phyloP scores from a whole-genome alignment of 2,888 invertebrate genomes.

The Nasonia oneida region DNA sequence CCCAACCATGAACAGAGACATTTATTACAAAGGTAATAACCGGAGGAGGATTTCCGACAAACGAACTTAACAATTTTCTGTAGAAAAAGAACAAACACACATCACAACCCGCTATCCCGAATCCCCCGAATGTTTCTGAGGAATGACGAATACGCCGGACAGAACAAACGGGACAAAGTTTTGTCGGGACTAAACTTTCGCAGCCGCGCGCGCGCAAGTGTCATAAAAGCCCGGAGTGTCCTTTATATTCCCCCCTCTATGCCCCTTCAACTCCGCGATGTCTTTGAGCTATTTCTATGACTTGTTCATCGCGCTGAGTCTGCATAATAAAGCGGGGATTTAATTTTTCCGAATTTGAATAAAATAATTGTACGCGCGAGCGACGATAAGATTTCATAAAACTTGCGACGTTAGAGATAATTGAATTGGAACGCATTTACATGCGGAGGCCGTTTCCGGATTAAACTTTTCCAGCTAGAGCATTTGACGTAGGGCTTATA shows the following conservation, averaged over 20 bases:
- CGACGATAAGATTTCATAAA: neutral
- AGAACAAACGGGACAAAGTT: neutral
- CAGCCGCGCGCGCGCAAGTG: neutral
- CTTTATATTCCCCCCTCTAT: neutral
- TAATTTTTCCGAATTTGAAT: slow-evolving; percentile 9
- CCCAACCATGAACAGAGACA: slow-evolving; percentile 95
- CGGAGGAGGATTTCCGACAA: neutral
- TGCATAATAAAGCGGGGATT: neutral
- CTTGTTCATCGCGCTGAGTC: neutral
- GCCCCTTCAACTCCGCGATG: neutral
- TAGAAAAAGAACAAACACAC: neutral
- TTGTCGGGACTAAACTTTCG: neutral
- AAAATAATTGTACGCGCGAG: neutral
- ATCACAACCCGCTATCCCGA: neutral
- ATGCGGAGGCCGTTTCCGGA: neutral
- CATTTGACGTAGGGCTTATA: neutral
- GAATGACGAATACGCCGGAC: neutral
- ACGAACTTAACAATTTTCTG: too few species aligned
- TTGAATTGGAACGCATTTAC: neutral
- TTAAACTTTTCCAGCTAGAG: neutral
- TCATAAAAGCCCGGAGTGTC: neutral
- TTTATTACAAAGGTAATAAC: slow-evolving; percentile 91
- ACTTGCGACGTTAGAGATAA: neutral
- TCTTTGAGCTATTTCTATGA: slow-evolving; percentile 9
- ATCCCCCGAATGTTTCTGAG: neutral